Conservation (phyloP, 2,797 vertebrate species). For the Yasuhikotakia modesta region DNA sequence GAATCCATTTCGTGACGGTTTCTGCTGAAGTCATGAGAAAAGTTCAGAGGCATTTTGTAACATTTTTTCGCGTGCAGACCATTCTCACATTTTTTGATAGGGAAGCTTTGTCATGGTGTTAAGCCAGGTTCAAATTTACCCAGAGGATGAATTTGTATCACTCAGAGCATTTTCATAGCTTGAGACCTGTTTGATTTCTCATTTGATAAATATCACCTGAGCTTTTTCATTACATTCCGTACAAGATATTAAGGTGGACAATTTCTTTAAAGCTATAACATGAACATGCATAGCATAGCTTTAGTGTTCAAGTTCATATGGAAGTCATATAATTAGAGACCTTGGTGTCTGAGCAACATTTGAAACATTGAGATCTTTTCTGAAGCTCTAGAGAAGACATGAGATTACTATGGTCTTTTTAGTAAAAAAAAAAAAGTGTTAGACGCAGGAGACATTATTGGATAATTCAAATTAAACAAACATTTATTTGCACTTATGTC, state of each 20-base stretch:
- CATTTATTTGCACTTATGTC: too few relatives aligned
- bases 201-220: background rate
- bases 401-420: background rate
- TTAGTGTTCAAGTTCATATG: background rate
- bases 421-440: background rate
- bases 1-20: slow-evolving; percentile 17
- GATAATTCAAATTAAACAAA: too few relatives aligned
- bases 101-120: slow-evolving; percentile 12
- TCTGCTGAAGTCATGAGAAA: slow-evolving; percentile 42
- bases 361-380: too few relatives aligned
- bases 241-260: background rate
- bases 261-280: background rate
- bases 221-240: background rate
- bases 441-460: background rate
- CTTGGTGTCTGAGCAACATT: too few relatives aligned
- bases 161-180: background rate
- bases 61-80: background rate
- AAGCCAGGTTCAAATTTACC: slow-evolving; percentile 11
- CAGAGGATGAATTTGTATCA: slow-evolving; percentile 1
- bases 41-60: slow-evolving; percentile 25
- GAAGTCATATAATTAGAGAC: too few relatives aligned
- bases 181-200: background rate
- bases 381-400: too few relatives aligned
- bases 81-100: slow-evolving; percentile 22
- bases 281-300: background rate